Evolutionary conservation across 2,797 vertebrate species (phyloP).

Genomic region (Falco biarmicus): DNA sequence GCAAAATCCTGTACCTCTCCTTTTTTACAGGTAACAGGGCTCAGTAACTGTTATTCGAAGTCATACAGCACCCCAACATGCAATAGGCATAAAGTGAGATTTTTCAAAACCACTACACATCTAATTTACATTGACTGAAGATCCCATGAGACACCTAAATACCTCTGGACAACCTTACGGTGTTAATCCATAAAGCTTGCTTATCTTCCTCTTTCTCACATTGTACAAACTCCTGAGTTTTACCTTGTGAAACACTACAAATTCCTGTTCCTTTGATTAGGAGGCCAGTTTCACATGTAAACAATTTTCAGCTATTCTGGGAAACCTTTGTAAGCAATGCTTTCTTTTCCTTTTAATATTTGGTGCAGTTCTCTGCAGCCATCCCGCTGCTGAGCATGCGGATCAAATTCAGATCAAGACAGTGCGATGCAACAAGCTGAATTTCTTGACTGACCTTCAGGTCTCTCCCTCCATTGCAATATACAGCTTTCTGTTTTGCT

Average conservation of each 20-base stretch:
- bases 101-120: constrained; percentile 41
- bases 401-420: constrained; percentile 20
- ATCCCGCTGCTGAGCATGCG: not conserved
- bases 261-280: not conserved
- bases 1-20: not conserved
- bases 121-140: constrained; percentile 49
- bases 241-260: not conserved
- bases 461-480: not conserved
- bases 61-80: constrained; percentile 8
- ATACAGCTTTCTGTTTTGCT: constrained; percentile 24
- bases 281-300: not conserved
- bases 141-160: constrained; percentile 21
- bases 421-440: constrained; percentile 11
- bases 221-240: not conserved
- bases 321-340: not conserved
- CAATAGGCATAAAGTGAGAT: not conserved
- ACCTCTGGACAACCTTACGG: not conserved
- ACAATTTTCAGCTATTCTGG: not conserved
- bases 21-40: not conserved
- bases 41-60: not conserved
- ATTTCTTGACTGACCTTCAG: constrained; percentile 51
- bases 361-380: not conserved
- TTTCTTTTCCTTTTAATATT: not conserved
- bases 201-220: not conserved
- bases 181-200: constrained; percentile 28